Conservation (phyloP, 2,113 vertebrate genomes). For the Crypturellus undulatus region DNA sequence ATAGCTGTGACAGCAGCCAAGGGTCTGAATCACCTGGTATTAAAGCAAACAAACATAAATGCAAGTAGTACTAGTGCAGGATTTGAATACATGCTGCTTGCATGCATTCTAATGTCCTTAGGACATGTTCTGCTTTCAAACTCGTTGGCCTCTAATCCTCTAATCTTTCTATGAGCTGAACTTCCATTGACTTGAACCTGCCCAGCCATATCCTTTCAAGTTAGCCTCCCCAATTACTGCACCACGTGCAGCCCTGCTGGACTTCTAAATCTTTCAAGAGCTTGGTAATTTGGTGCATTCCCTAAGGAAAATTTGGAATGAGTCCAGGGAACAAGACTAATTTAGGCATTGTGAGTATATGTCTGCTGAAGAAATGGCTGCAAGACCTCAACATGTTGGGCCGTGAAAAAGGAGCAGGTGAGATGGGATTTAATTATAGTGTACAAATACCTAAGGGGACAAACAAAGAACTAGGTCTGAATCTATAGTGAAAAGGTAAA, state of each 20-base stretch:
- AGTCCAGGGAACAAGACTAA: constrained; percentile 42
- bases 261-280: constrained; percentile 64
- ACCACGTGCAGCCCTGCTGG: constrained; percentile 5
- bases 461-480: constrained; percentile 18
- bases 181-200: constrained; percentile 55
- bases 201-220: constrained; percentile 25
- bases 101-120: background rate
- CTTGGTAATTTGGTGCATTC: constrained; percentile 66
- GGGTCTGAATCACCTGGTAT: background rate
- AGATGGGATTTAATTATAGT: constrained; percentile 62
- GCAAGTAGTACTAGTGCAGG: background rate
- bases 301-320: constrained; percentile 62
- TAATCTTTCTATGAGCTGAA: background rate
- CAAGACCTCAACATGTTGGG: constrained; percentile 58
- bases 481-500: constrained; percentile 37
- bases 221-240: background rate
- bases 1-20: background rate
- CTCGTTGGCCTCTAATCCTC: background rate
- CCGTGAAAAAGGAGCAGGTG: constrained; percentile 62
- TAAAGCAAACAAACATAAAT: background rate
- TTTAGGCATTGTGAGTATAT: constrained; percentile 13
- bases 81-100: background rate
- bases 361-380: constrained; percentile 61
- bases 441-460: constrained; percentile 48
- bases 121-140: background rate